Percentiles rank a stretch among this genome's conserved stretches.
Conservation (phyloP, 2,113 vertebrate genomes). For the Anser brachyrhynchus region DNA sequence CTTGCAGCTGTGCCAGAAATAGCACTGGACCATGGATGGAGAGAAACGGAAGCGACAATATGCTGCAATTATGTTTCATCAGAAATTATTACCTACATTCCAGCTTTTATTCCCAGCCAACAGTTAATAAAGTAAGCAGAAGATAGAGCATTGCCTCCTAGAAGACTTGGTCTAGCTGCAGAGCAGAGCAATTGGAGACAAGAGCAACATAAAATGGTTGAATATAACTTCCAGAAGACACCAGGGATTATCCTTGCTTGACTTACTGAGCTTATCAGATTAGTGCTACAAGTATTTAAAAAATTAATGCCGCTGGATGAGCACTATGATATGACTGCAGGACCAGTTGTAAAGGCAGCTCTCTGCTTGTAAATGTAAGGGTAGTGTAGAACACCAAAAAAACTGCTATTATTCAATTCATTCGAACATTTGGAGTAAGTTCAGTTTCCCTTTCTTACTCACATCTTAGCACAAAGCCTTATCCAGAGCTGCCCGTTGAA, state of each 20-base stretch:
- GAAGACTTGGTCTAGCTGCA: neutral
- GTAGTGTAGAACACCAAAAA: neutral
- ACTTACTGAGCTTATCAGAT: neutral
- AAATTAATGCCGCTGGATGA: neutral
- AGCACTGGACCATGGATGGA: accelerated
- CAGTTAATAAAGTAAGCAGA: neutral
- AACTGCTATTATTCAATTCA: neutral
- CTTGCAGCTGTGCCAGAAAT: neutral
- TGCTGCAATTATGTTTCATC: accelerated
- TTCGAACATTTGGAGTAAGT: neutral
- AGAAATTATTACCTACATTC: neutral
- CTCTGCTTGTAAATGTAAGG: neutral
- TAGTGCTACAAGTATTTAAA: neutral
- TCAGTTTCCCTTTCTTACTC: neutral
- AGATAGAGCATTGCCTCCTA: neutral
- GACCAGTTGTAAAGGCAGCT: neutral
- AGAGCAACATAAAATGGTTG: neutral
- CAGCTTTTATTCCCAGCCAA: neutral
- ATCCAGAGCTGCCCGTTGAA: neutral
- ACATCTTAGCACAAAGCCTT: neutral
- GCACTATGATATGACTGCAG: neutral
- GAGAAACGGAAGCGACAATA: neutral
- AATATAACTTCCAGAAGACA: neutral
- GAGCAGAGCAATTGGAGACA: neutral
- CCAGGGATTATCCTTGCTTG: neutral